phyloP scores from a whole-genome alignment of 2,797 vertebrate species.

The Gymnocypris eckloni region DNA sequence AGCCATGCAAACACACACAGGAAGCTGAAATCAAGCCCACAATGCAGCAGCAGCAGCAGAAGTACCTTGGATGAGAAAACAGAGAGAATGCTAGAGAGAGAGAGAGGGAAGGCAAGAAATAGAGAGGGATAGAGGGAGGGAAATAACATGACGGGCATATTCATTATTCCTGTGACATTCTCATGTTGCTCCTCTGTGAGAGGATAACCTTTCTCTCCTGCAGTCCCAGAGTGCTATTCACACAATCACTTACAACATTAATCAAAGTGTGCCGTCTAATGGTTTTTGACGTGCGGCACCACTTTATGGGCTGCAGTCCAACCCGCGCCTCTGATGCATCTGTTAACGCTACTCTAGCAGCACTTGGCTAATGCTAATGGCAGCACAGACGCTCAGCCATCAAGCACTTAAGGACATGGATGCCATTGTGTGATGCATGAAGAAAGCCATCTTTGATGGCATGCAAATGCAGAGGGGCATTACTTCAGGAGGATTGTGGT shows the following conservation, averaged over 20 bases:
- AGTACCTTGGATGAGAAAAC: slow-evolving; percentile 45
- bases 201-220: slow-evolving; percentile 80
- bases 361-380: slow-evolving; percentile 68
- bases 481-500: slow-evolving; percentile 78
- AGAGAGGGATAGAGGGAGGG: slow-evolving; percentile 28
- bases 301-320: slow-evolving; percentile 80
- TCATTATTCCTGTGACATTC: slow-evolving; percentile 81
- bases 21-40: slow-evolving; percentile 72
- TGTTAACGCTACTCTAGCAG: slow-evolving; percentile 75
- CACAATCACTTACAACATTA: slow-evolving; percentile 91
- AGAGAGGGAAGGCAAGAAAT: slow-evolving; percentile 22
- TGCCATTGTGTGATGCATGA: slow-evolving; percentile 75
- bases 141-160: slow-evolving; percentile 56
- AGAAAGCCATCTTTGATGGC: slow-evolving; percentile 79
- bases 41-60: slow-evolving; percentile 35
- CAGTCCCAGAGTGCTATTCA: slow-evolving; percentile 84
- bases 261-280: slow-evolving; percentile 88
- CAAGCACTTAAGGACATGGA: slow-evolving; percentile 79
- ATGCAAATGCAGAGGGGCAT: slow-evolving; percentile 78
- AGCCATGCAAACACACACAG: slow-evolving; percentile 60
- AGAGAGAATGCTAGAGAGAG: slow-evolving; percentile 29
- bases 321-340: slow-evolving; percentile 69
- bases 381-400: slow-evolving; percentile 70
- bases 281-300: slow-evolving; percentile 85
- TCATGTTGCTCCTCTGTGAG: slow-evolving; percentile 79